Evolutionary conservation across 2,113 vertebrate species (phyloP).

Genomic region (Tympanuchus pallidicinctus): DNA sequence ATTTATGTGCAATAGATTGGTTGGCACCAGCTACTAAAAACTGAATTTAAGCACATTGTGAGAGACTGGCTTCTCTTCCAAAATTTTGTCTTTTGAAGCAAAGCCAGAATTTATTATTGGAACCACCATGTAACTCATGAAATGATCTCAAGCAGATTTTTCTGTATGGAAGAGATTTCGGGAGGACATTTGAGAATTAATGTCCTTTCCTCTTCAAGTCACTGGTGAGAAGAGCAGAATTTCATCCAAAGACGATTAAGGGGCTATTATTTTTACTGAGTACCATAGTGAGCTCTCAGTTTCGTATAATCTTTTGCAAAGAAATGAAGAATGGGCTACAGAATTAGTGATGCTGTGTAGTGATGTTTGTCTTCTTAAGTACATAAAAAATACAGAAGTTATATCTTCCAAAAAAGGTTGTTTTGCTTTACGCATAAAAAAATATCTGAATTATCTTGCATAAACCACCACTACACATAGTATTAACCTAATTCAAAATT

Average conservation of each 20-base stretch:
- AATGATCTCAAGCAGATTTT: constrained; percentile 28
- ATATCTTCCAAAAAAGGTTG: background rate
- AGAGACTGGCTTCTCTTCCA: constrained; percentile 54
- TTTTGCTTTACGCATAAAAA: background rate
- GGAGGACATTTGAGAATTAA: constrained; percentile 27
- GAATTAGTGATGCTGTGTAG: background rate
- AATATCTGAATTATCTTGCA: background rate
- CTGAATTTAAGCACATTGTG: constrained; percentile 26
- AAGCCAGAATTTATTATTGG: constrained; percentile 34
- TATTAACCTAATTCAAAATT: background rate
- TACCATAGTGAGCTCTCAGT: background rate
- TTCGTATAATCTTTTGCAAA: background rate
- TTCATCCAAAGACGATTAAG: background rate
- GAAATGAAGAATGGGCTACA: background rate
- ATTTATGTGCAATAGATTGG: constrained; percentile 43
- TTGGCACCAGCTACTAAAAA: constrained; percentile 42
- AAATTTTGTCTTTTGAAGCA: constrained; percentile 58
- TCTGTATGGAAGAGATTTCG: background rate
- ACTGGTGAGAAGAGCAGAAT: background rate
- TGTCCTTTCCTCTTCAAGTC: background rate
- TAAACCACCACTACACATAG: background rate
- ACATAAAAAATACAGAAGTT: background rate
- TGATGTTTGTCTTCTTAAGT: background rate
- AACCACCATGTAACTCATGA: constrained; percentile 16
- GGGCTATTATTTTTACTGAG: background rate